Evolutionary conservation across 92 coral and sea anemone species (phyloP), one percentile per base, ranked within the genome.

Genomic region (Anthopleura xanthogrammica): DNA sequence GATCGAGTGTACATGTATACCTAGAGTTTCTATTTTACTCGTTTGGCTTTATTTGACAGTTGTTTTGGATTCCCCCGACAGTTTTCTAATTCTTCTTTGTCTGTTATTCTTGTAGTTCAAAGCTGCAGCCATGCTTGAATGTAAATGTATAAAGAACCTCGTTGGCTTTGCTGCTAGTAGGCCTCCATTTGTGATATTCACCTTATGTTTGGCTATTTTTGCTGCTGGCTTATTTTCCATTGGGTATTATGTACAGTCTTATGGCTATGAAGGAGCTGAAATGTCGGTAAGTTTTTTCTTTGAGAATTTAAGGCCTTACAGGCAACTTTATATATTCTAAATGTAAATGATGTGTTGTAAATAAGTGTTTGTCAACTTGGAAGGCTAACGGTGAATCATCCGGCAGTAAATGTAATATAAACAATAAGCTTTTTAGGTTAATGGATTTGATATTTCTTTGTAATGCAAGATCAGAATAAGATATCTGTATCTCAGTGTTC

Each of bases 131-230:
- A 93, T 90, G 97, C 74, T 83, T 24, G 93, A 93, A 50, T 93
- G 98, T 89, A 93, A 83, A 76, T 89, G 92, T 84, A 48, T 92
- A 60, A 91, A 93, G 77, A 97, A 97, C 72, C 88, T 97, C 54
- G 68, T 80, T n/a, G 98, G 92, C 6, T 97, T 94, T 89, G 94
- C 94, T 40, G 82, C 78, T 17, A 90, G 97, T n/a, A 91, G 94
- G 5, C 99, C 99, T 19, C 98, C 97, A 0, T 97, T 95, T 80
- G 98, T 97, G 23, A 86, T 90, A 2, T 97, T 97, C 58, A 97
- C 97, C 3, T 85, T 92, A 12, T 97, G 97, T 41, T 77, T 97
- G 41, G 94, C 95, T 16, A 90, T 90, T 39, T 94, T 97, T 80
- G 99, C 97, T 58, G 92, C 93, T 68, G 98, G 97, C 0, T 83